These are phyloP conservation scores for Luehdorfia chinensis DNA, from an alignment of 1,140 invertebrate species.

Conservation along the genomic window DNA sequence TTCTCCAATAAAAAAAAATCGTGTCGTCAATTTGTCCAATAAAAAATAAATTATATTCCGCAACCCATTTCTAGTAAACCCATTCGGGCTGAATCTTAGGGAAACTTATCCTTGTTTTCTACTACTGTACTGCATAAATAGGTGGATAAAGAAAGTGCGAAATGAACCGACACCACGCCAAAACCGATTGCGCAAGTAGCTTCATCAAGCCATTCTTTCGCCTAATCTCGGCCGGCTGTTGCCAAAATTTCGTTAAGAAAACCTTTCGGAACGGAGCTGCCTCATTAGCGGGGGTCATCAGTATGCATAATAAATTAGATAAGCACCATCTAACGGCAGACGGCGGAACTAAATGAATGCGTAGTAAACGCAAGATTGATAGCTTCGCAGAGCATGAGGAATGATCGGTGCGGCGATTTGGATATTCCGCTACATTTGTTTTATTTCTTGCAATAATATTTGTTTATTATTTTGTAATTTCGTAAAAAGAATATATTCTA, in stretches of 20 bases:
- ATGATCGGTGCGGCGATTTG: conserved; percentile 32
- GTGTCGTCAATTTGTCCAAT: too few species aligned
- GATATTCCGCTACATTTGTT: conserved; percentile 12
- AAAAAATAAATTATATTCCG: too few species aligned
- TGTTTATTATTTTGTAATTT: conserved; percentile 2
- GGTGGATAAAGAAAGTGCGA: neutral
- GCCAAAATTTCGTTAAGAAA: conserved; percentile 58
- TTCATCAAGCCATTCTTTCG: conserved; percentile 42
- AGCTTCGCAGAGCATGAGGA: conserved; percentile 33
- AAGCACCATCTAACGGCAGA: conserved; percentile 53
- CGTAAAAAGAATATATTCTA: too few species aligned
- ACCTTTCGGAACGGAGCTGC: conserved; percentile 32
- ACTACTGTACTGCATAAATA: neutral
- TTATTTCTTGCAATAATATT: conserved; percentile 9
- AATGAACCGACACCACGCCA: neutral
- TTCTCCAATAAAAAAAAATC: too few species aligned
- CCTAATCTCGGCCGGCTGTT: conserved; percentile 42
- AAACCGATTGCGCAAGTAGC: conserved; percentile 15
- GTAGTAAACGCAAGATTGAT: conserved; percentile 52
- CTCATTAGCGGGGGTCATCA: conserved; percentile 78
- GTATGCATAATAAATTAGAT: conserved; percentile 80
- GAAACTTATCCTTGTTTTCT: too few species aligned
- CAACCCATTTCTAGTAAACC: too few species aligned
- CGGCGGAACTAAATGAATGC: conserved; percentile 53
- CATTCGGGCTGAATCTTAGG: too few species aligned